Base-by-base conservation (phyloP, 2,888 invertebrate genomes). In the Ichneumoninae sp. region DNA sequence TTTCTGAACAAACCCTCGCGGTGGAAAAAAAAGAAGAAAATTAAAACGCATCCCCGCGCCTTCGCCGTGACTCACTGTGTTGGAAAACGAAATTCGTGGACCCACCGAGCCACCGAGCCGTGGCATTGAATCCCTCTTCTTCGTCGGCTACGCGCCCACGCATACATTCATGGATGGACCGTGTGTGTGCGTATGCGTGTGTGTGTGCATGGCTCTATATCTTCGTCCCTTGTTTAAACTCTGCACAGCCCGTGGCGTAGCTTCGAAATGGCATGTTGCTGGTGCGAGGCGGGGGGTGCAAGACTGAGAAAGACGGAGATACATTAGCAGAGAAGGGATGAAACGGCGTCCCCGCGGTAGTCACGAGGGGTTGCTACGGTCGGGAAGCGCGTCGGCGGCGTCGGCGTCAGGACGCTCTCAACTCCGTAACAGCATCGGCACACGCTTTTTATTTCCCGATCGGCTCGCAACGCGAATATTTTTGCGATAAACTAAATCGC, bases 371-470 rank as follows among this genome's bases (percentile, higher is more conserved):
- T 82, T 83, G 82, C 75, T 85, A 84, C 85, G 82, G 71, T 30
- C 80, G 82, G 81, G 65, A 79, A 80, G 60, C 80, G 80, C 70
- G 82, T 85, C 82, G 85, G 77, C 77, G 81, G 85, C 83, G 86
- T 83, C 84, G 82, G 87, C 89, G 89, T 88, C 87, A 84, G 86
- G 86, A 89, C 88, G 89, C 86, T 88, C 79, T 69, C 69, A 77
- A 79, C 50, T 69, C 44, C 54, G 69, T 84, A 87, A 86, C 86
- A 84, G 82, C 85, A 86, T 83, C 80, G 78, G 84, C 86, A 83
- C 74, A 75, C 71, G 75, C 75, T 85, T 82, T 86, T 82, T 86
- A 72, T 70, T 74, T 54, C 16, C 69, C 78, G 80, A 65, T 70
- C 81, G 76, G 74, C 68, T 57, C 69, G 65, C 80, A 47, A 36